A percentile compares a stretch with the other conserved stretches of the same genome.
phyloP scores from a whole-genome alignment of 2,113 vertebrate species.

The Chaenocephalus aceratus region DNA sequence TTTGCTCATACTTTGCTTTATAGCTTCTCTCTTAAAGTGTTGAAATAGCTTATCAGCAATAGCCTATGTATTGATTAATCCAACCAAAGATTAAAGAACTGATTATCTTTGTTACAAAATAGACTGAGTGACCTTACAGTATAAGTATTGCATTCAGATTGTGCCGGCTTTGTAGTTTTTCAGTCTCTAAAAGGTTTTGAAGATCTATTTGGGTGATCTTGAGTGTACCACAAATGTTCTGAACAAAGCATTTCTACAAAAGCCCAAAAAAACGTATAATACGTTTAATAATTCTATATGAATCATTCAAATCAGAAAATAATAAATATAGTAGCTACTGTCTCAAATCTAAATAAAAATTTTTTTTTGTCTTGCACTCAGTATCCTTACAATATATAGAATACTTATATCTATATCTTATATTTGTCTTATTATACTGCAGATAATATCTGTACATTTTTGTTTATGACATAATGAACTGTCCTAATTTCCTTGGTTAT shows the following conservation, averaged over 20 bases:
- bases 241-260: neutral
- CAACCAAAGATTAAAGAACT: neutral
- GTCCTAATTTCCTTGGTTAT: neutral
- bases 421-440: too few relatives aligned
- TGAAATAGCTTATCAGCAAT: neutral
- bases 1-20: slow-evolving; percentile 3
- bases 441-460: neutral
- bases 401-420: too few relatives aligned
- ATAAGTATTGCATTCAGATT: neutral
- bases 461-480: neutral
- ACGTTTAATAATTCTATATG: neutral
- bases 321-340: neutral
- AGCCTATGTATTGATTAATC: slow-evolving; percentile 12
- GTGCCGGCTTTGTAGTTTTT: neutral
- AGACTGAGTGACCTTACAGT: slow-evolving; percentile 4
- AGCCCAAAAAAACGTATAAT: neutral
- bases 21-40: slow-evolving; percentile 16
- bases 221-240: neutral
- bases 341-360: too few relatives aligned
- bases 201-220: neutral
- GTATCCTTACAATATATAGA: too few relatives aligned
- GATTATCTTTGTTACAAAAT: slow-evolving; percentile 14
- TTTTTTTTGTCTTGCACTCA: too few relatives aligned
- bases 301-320: neutral
- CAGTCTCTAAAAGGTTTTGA: neutral